Percentiles rank a stretch among this genome's conserved stretches.
Conservation (phyloP, 1,140 invertebrate species). For the Dysdera silvatica region DNA sequence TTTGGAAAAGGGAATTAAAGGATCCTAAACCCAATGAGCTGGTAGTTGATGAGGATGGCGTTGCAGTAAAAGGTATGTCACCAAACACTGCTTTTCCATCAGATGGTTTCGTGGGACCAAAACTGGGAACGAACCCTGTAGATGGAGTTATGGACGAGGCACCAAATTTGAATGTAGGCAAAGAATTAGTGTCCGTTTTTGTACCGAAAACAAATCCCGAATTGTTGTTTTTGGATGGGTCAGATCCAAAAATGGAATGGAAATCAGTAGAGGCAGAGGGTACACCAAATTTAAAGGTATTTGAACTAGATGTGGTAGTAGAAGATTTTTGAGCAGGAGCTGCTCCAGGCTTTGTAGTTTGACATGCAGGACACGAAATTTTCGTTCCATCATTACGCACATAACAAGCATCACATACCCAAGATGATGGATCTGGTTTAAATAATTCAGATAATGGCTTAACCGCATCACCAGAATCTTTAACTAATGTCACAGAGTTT, state of each 20-base stretch:
- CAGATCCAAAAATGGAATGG: conserved; percentile 4
- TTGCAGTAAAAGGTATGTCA: not conserved
- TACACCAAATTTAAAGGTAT: not conserved
- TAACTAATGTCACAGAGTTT: too few relatives aligned
- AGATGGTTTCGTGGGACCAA: not conserved
- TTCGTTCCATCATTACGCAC: conserved; percentile 56
- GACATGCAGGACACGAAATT: conserved; percentile 59
- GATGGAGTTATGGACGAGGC: not conserved
- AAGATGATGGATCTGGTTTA: conserved; percentile 61
- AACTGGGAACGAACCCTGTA: not conserved
- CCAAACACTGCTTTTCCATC: not conserved
- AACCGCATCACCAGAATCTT: too few relatives aligned
- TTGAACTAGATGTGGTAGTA: not conserved
- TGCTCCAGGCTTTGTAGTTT: conserved; percentile 44
- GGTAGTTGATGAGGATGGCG: not conserved
- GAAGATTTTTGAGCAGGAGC: not conserved
- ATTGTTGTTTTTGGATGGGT: not conserved
- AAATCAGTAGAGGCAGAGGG: not conserved
- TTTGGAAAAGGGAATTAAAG: too few relatives aligned
- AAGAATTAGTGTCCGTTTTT: not conserved
- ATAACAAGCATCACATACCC: conserved; percentile 72
- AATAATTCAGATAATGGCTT: conserved; percentile 51
- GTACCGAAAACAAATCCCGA: conserved; percentile 23
- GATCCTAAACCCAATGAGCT: too few relatives aligned
- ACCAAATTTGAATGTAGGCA: conserved; percentile 26